Evolutionary conservation across 2,888 invertebrate species (phyloP).

Genomic region (Hartigia nigra): DNA sequence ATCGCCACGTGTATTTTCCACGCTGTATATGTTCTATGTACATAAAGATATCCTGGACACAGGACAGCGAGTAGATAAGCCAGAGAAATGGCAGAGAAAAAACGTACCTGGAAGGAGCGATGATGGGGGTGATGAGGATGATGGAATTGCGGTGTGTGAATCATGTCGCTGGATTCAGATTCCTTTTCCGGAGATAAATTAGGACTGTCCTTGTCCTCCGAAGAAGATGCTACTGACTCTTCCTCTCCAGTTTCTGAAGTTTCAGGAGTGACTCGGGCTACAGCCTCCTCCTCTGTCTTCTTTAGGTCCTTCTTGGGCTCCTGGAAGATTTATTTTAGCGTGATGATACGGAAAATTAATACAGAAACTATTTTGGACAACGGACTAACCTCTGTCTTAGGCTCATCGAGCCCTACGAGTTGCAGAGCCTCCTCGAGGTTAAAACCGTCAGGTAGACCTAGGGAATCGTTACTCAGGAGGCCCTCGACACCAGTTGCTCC

Average conservation of each 20-base stretch:
- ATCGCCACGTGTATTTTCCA: not conserved
- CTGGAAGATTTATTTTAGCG: conserved; percentile 24
- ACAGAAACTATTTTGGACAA: not conserved
- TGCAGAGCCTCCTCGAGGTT: conserved; percentile 80
- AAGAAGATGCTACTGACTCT: conserved; percentile 43
- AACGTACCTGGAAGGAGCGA: conserved; percentile 78
- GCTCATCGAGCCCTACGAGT: conserved; percentile 78
- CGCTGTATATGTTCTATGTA: not conserved
- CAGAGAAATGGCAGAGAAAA: not conserved
- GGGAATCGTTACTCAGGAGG: conserved; percentile 60
- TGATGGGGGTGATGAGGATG: conserved; percentile 70
- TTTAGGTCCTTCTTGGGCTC: conserved; percentile 46
- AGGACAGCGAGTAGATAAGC: not conserved
- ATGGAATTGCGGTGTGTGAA: conserved; percentile 74
- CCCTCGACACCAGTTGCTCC: conserved; percentile 52
- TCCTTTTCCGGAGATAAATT: conserved; percentile 64
- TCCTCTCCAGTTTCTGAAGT: conserved; percentile 44
- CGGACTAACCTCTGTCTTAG: conserved; percentile 66
- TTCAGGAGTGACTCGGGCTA: conserved; percentile 30
- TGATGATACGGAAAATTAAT: not conserved
- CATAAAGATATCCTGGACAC: not conserved
- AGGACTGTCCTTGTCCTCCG: conserved; percentile 46
- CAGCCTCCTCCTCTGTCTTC: conserved; percentile 42
- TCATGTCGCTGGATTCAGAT: conserved; percentile 71
- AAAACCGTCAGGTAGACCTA: conserved; percentile 72